phyloP scores from a whole-genome alignment of 2,888 invertebrate genomes.

The Cheilosia vernalis region DNA sequence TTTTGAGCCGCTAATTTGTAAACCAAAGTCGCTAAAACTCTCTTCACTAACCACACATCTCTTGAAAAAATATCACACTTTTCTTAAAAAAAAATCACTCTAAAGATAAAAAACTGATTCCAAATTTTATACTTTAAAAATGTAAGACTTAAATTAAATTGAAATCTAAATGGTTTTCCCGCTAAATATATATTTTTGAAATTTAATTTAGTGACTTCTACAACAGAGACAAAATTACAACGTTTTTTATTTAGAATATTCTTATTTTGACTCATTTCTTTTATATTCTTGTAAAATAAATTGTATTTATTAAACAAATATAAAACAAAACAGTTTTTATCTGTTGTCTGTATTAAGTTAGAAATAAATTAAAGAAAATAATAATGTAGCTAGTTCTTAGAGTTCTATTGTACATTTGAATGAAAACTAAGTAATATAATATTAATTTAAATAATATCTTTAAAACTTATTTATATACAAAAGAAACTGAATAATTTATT shows the following conservation, averaged over 20 bases:
- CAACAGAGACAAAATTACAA: constrained; percentile 7
- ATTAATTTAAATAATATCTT: constrained; percentile 36
- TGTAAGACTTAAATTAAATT: constrained; percentile 18
- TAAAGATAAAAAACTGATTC: neutral
- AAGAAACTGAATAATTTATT: constrained; percentile 51
- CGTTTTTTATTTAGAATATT: constrained; percentile 3
- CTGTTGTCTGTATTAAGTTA: constrained; percentile 25
- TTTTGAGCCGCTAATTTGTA: no score
- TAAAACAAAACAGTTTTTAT: constrained; percentile 18
- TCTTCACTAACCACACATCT: no score
- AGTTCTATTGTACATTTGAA: constrained; percentile 46
- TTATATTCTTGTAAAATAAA: constrained; percentile 47
- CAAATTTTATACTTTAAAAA: neutral
- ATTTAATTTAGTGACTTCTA: constrained; percentile 6
- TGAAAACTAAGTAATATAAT: constrained; percentile 35
- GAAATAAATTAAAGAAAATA: constrained; percentile 23
- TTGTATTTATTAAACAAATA: constrained; percentile 44
- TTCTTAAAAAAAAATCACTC: no score
- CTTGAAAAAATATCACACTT: no score
- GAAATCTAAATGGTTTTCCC: constrained; percentile 12
- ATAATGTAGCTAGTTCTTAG: constrained; percentile 36
- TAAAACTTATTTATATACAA: constrained; percentile 3
- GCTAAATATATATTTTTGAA: neutral
- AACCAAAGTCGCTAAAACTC: no score
- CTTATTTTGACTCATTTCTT: constrained; percentile 39